Percentiles rank a stretch among this genome's conserved stretches.
Evolutionary conservation across 2,113 vertebrate species (phyloP).

Genomic region (Accipiter virgatus): DNA sequence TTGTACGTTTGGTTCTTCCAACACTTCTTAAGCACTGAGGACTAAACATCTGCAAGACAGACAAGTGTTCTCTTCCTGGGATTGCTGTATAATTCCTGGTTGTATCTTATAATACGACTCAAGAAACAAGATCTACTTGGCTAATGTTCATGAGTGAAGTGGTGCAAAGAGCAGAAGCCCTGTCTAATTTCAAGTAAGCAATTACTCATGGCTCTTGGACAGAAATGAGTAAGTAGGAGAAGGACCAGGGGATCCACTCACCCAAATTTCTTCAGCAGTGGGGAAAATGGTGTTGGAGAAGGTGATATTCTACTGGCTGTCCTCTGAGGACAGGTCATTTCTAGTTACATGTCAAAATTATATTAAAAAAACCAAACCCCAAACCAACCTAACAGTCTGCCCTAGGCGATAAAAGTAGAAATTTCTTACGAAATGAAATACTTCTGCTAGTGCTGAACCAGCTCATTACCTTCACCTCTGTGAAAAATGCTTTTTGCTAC

Average conservation of each 20-base stretch:
- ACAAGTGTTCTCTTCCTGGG: not conserved
- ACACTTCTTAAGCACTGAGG: not conserved
- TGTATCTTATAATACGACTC: fast-evolving
- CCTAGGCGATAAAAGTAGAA: not conserved
- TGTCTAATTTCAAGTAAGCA: not conserved
- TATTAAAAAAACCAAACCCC: not conserved
- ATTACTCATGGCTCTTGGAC: not conserved
- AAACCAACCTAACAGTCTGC: not conserved
- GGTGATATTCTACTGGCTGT: not conserved
- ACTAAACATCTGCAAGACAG: not conserved
- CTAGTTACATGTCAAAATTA: not conserved
- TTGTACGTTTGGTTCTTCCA: not conserved
- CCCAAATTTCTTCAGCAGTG: not conserved
- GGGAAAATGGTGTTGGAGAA: fast-evolving
- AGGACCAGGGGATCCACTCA: not conserved
- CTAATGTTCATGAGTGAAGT: not conserved
- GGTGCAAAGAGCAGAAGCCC: not conserved
- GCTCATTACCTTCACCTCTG: not conserved
- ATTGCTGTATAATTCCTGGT: not conserved
- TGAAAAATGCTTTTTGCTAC: not conserved
- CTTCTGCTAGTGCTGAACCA: not conserved
- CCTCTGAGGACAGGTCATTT: not conserved
- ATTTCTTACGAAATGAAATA: not conserved
- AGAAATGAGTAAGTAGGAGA: not conserved
- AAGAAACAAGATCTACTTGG: not conserved